A percentile compares a stretch with the other conserved stretches of the same genome.
phyloP scores from a whole-genome alignment of 2,113 vertebrate genomes.

The Rhombomys opimus region DNA sequence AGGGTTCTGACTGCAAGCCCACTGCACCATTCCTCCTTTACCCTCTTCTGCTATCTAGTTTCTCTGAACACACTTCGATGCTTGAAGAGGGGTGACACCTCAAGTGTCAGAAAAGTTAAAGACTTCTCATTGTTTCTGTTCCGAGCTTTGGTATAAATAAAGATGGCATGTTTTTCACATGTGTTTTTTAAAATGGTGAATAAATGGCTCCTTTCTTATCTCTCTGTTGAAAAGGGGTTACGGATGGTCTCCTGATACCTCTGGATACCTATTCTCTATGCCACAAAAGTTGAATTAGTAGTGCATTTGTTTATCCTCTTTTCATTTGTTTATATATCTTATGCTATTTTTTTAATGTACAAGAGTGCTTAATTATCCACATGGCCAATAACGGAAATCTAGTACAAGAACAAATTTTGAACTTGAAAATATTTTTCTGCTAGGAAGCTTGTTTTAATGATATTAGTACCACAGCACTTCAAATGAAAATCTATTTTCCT shows the following conservation, averaged over 20 bases:
- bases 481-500: background rate
- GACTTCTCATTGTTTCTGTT: constrained; percentile 18
- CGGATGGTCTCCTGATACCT: background rate
- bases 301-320: background rate
- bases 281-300: background rate
- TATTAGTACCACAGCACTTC: background rate
- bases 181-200: background rate
- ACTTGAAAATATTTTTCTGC: constrained; percentile 37
- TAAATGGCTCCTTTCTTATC: background rate
- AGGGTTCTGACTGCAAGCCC: background rate
- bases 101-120: background rate
- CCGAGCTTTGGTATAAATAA: background rate
- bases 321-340: background rate
- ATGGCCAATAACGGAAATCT: background rate
- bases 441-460: constrained; percentile 5
- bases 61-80: background rate
- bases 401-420: background rate
- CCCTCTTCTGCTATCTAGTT: background rate
- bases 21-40: background rate
- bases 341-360: background rate
- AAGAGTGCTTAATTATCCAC: background rate
- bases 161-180: background rate
- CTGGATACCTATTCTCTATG: background rate
- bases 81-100: background rate
- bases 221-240: background rate